Conservation (phyloP, 2,113 vertebrate genomes). For the Bagarius yarrelli region DNA sequence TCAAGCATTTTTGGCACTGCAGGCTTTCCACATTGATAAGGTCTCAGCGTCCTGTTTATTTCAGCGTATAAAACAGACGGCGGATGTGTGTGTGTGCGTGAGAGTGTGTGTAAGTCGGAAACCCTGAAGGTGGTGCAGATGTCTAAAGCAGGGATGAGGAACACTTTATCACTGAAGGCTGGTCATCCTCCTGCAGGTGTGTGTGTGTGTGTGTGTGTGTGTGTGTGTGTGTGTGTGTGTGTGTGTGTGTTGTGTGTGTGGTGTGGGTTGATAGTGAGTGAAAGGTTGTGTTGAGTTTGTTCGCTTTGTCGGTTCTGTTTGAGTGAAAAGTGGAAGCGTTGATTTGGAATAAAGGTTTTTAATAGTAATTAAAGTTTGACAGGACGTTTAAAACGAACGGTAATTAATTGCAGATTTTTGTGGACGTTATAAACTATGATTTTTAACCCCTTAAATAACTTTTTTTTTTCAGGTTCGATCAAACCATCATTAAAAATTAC, state of each 20-base stretch:
- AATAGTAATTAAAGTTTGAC: too few relatives aligned
- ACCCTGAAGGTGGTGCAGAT: slow-evolving; percentile 65
- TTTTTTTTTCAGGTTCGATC: too few relatives aligned
- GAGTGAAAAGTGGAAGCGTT: too few relatives aligned
- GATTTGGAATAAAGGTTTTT: too few relatives aligned
- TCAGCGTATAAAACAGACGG: slow-evolving; percentile 27
- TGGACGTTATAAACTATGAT: too few relatives aligned
- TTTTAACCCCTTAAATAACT: too few relatives aligned
- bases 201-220: not conserved
- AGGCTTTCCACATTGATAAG: slow-evolving; percentile 15
- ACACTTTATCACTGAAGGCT: slow-evolving; percentile 59
- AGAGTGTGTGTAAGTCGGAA: slow-evolving; percentile 19
- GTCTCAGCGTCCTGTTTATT: not conserved
- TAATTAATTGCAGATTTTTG: too few relatives aligned
- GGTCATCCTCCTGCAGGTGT: slow-evolving; percentile 75
- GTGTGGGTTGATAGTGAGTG: not conserved
- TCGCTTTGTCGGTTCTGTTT: not conserved
- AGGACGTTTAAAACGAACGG: too few relatives aligned
- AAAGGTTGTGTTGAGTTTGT: not conserved
- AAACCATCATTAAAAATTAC: too few relatives aligned
- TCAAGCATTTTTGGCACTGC: not conserved
- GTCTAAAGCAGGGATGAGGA: slow-evolving; percentile 58
- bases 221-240: slow-evolving; percentile 43
- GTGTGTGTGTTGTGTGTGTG: too few relatives aligned
- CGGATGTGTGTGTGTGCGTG: not conserved